Percentiles rank a stretch among this genome's conserved stretches.
Evolutionary conservation across 2,888 invertebrate species (phyloP).

Genomic region (Nysson spinosus): DNA sequence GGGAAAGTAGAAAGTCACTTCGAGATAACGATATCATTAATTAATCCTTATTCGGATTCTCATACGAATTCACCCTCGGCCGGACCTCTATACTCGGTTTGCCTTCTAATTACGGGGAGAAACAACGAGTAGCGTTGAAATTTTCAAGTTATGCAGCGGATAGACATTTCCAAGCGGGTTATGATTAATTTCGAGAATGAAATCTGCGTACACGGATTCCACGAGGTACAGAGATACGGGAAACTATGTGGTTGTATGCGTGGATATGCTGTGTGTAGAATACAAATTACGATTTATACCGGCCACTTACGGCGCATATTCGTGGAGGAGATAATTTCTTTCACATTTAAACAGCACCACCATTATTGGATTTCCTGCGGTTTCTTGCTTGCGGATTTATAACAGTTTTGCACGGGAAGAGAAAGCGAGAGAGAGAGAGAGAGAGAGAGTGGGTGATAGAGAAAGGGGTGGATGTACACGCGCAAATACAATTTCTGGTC

Average conservation of each 20-base stretch:
- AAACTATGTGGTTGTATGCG: neutral
- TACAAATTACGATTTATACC: constrained; percentile 15
- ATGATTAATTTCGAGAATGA: constrained; percentile 48
- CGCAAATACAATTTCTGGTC: constrained; percentile 27
- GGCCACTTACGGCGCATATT: constrained; percentile 8
- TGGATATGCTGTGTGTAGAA: constrained; percentile 5
- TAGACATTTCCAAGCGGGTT: constrained; percentile 25
- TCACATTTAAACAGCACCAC: constrained; percentile 22
- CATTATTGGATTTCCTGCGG: constrained; percentile 32
- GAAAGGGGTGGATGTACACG: neutral
- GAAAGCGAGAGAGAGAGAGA: no score
- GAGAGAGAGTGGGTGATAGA: no score
- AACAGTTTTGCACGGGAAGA: constrained; percentile 23
- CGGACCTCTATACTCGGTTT: constrained; percentile 1
- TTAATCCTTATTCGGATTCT: constrained; percentile 31
- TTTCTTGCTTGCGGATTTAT: constrained; percentile 29
- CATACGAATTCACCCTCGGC: constrained; percentile 2
- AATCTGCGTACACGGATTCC: constrained; percentile 30
- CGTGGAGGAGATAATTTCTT: constrained; percentile 23
- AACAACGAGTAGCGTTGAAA: constrained; percentile 28
- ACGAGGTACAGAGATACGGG: constrained; percentile 5
- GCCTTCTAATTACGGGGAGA: constrained; percentile 40
- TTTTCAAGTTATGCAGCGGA: constrained; percentile 21
- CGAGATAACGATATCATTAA: no score
- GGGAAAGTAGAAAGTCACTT: no score